Percentiles rank a stretch among this genome's conserved stretches.
Conservation (phyloP, 2,888 invertebrate species). For the Megamerina dolium region DNA sequence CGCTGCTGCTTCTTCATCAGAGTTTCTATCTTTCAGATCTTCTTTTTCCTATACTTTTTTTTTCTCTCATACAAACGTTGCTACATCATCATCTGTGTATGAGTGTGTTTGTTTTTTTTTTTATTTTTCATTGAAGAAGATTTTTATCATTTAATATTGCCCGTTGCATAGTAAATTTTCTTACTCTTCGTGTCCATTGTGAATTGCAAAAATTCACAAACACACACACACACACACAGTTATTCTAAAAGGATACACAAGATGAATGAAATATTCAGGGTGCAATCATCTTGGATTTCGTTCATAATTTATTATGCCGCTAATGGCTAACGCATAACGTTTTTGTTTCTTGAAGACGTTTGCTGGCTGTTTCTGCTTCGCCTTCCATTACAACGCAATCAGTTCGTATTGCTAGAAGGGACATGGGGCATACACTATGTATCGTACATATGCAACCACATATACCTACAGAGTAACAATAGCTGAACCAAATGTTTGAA, state of each 20-base stretch:
- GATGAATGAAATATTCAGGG: conserved; percentile 10
- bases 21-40: background rate
- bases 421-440: too few relatives aligned
- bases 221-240: too few relatives aligned
- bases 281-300: conserved; percentile 25
- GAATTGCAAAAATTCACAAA: too few relatives aligned
- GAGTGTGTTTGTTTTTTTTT: conserved; percentile 1
- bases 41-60: conserved; percentile 8
- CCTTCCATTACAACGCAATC: conserved; percentile 18
- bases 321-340: conserved; percentile 18
- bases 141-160: conserved; percentile 24
- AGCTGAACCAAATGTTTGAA: too few relatives aligned
- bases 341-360: too few relatives aligned
- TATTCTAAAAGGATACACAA: background rate
- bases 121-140: conserved; percentile 9
- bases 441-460: too few relatives aligned
- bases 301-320: conserved; percentile 26
- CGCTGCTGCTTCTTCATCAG: too few relatives aligned
- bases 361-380: too few relatives aligned
- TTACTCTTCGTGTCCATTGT: conserved; percentile 8
- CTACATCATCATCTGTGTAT: conserved; percentile 9
- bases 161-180: conserved; percentile 14
- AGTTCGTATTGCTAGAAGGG: conserved; percentile 10
- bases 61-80: conserved; percentile 11
- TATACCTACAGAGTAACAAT: too few relatives aligned